phyloP scores from a whole-genome alignment of 2,113 vertebrate species.

The Cyprinodon brontotheroides region DNA sequence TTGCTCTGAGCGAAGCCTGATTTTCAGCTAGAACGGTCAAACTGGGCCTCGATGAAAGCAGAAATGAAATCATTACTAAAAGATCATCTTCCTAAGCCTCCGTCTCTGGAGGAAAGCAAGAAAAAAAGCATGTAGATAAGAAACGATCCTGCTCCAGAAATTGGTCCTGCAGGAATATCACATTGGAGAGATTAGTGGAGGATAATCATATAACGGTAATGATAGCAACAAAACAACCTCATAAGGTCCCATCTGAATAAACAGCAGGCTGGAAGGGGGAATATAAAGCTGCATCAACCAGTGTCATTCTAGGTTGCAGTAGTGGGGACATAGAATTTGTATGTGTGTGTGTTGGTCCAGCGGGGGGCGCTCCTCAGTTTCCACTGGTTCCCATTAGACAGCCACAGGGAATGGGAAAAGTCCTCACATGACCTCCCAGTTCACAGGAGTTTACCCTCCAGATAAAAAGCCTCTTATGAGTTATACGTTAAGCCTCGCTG shows the following conservation, averaged over 20 bases:
- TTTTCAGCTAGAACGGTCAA: slow-evolving; percentile 38
- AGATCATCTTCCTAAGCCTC: slow-evolving; percentile 64
- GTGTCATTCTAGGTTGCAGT: slow-evolving; percentile 19
- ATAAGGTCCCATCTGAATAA: slow-evolving; percentile 69
- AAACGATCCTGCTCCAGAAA: slow-evolving; percentile 62
- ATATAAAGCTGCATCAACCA: slow-evolving; percentile 29
- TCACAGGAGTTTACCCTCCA: slow-evolving; percentile 60
- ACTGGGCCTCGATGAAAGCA: slow-evolving; percentile 59
- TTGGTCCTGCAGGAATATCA: slow-evolving; percentile 68
- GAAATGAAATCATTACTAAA: slow-evolving; percentile 70
- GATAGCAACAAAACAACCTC: slow-evolving; percentile 59
- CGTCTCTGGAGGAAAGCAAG: slow-evolving; percentile 62
- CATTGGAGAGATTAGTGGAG: slow-evolving; percentile 58
- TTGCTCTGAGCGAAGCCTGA: background rate
- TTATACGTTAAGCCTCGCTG: slow-evolving; percentile 31
- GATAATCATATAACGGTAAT: slow-evolving; percentile 69
- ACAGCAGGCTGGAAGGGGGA: slow-evolving; percentile 43
- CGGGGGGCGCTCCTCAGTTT: slow-evolving; percentile 68
- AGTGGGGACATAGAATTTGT: slow-evolving; percentile 2
- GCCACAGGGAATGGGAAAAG: slow-evolving; percentile 48
- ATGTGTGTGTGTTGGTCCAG: slow-evolving; percentile 45
- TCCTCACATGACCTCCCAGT: slow-evolving; percentile 75
- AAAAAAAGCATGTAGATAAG: slow-evolving; percentile 71
- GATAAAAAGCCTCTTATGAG: slow-evolving; percentile 62
- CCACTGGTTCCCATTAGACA: slow-evolving; percentile 33